A percentile compares a stretch with the other conserved stretches of the same genome.
phyloP scores from a whole-genome alignment of 2,888 invertebrate species.

The Leptinotarsa peninsularis region DNA sequence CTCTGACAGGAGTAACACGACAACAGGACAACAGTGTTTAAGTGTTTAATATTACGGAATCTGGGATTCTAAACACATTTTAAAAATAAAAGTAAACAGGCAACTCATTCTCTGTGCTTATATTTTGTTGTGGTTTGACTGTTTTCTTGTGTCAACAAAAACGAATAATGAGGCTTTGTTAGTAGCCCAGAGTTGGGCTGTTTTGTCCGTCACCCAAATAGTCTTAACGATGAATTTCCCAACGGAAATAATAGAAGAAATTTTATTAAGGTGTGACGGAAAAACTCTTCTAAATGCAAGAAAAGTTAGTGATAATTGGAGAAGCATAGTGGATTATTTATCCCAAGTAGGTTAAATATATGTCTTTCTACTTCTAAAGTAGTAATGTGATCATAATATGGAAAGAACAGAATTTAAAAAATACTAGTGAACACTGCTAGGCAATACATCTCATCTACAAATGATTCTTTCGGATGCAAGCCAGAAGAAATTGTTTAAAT shows the following conservation, averaged over 20 bases:
- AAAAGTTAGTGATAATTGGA: constrained; percentile 56
- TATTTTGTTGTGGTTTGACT: constrained; percentile 1
- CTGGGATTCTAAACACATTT: too few relatives aligned
- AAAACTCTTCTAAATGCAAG: constrained; percentile 59
- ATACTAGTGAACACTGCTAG: too few relatives aligned
- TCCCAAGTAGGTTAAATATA: constrained; percentile 54
- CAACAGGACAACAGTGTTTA: too few relatives aligned
- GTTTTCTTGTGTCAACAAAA: constrained; percentile 7
- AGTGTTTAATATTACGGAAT: too few relatives aligned
- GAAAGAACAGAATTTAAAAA: too few relatives aligned
- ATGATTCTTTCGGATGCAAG: too few relatives aligned
- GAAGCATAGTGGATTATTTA: constrained; percentile 58
- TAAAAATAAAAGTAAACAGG: not conserved
- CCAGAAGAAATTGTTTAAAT: too few relatives aligned
- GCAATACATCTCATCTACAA: too few relatives aligned
- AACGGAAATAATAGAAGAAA: constrained; percentile 62
- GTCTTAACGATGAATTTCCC: constrained; percentile 57
- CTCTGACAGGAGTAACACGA: too few relatives aligned
- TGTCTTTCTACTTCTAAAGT: not conserved
- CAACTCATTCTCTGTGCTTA: not conserved
- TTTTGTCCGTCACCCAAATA: not conserved
- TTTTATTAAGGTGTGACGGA: constrained; percentile 62
- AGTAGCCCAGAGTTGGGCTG: not conserved
- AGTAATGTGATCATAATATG: too few relatives aligned
- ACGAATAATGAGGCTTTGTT: constrained; percentile 23